Conservation (phyloP, 1,140 invertebrate species). For the Drosophila nikananu region DNA sequence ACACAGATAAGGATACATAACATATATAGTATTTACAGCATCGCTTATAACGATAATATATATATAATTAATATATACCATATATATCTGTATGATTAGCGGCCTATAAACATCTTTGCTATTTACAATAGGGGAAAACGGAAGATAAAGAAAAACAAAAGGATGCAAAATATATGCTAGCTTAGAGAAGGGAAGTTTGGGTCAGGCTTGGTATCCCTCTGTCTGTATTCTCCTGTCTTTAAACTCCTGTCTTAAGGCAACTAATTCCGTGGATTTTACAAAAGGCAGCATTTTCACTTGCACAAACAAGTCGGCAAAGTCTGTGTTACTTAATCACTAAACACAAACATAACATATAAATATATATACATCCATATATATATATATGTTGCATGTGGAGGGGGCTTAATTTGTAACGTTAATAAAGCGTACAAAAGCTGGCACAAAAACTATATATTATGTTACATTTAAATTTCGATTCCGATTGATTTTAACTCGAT, state of each 20-base stretch:
- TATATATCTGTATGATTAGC: constrained; percentile 27
- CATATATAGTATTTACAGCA: constrained; percentile 69
- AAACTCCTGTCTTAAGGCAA: constrained; percentile 58
- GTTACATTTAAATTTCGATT: constrained; percentile 53
- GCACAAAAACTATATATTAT: constrained; percentile 51
- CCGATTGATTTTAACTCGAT: constrained; percentile 25
- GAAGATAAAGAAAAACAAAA: constrained; percentile 35
- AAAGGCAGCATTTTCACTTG: constrained; percentile 77
- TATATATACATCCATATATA: no score
- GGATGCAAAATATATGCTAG: constrained; percentile 11
- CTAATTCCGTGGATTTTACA: constrained; percentile 76
- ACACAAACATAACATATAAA: constrained; percentile 33
- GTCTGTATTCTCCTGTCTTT: constrained; percentile 44
- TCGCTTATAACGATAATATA: constrained; percentile 55
- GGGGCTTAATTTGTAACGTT: constrained; percentile 25
- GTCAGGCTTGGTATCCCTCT: constrained; percentile 6
- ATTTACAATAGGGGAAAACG: constrained; percentile 54
- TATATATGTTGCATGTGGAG: constrained; percentile 20
- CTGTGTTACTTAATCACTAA: constrained; percentile 32
- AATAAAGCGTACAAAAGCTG: constrained; percentile 61
- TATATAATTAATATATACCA: constrained; percentile 46
- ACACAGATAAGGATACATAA: constrained; percentile 33
- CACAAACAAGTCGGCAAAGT: constrained; percentile 32
- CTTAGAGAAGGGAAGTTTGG: not conserved
- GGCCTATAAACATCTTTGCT: constrained; percentile 47